Conservation (phyloP, 2,888 invertebrate genomes). For the Labia minor region DNA sequence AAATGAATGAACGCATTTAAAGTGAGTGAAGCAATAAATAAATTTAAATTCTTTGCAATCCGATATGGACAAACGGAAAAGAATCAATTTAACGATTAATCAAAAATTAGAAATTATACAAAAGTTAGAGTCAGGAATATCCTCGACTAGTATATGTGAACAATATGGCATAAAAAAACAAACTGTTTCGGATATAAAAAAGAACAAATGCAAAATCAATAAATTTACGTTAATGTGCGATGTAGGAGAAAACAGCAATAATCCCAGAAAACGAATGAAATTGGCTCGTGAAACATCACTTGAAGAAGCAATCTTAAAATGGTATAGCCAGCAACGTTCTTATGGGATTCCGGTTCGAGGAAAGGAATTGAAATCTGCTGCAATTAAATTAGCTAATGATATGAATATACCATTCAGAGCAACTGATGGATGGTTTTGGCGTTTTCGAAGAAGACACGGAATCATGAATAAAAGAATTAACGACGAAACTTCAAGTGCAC, state of each 20-base stretch:
- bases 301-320: slow-evolving; percentile 14
- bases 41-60: too few relatives aligned
- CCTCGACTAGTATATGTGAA: not conserved
- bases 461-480: too few relatives aligned
- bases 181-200: slow-evolving; percentile 9
- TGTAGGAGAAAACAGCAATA: not conserved
- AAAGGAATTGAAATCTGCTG: slow-evolving; percentile 9
- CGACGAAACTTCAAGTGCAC: too few relatives aligned
- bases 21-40: too few relatives aligned
- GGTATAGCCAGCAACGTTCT: slow-evolving; percentile 16
- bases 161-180: slow-evolving; percentile 16
- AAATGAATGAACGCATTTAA: too few relatives aligned
- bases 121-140: slow-evolving; percentile 13
- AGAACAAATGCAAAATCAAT: slow-evolving; percentile 18
- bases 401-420: slow-evolving; percentile 13
- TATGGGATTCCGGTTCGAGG: not conserved
- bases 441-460: not conserved
- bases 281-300: not conserved
- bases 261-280: slow-evolving; percentile 14
- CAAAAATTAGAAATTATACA: slow-evolving; percentile 15
- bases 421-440: slow-evolving; percentile 16
- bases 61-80: too few relatives aligned
- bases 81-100: too few relatives aligned
- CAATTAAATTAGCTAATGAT: slow-evolving; percentile 13
- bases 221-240: slow-evolving; percentile 5